A percentile compares a stretch with the other conserved stretches of the same genome.
Conservation (phyloP, 2,888 invertebrate species). For the Calameuta filiformis region DNA sequence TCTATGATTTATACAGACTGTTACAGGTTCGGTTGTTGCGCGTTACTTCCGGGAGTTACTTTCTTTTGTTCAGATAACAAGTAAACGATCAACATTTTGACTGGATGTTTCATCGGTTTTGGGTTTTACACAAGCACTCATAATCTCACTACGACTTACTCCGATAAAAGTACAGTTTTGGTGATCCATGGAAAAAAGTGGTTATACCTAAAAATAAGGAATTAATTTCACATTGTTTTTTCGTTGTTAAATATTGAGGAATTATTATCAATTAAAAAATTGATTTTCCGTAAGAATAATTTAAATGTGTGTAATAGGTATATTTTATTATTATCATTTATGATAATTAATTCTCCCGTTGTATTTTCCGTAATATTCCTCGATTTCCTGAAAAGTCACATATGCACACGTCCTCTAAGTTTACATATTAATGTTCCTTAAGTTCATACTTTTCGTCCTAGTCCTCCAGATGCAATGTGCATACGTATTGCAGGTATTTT, state of each 20-base stretch:
- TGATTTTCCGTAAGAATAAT: too few species aligned
- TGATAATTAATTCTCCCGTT: not conserved
- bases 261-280: too few species aligned
- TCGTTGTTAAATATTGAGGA: too few species aligned
- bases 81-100: not conserved
- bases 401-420: not conserved
- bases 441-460: not conserved
- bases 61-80: not conserved
- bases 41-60: conserved; percentile 31
- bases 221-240: not conserved
- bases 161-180: not conserved
- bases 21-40: conserved; percentile 17
- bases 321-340: not conserved
- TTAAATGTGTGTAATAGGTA: too few species aligned
- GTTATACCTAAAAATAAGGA: not conserved
- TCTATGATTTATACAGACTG: conserved; percentile 42
- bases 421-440: not conserved
- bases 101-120: not conserved
- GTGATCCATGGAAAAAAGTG: not conserved
- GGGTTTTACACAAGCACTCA: conserved; percentile 6
- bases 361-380: not conserved
- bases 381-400: not conserved
- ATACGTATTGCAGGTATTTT: not conserved
- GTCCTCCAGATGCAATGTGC: not conserved
- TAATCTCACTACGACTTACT: not conserved